These are phyloP conservation scores for Melinaea menophilus DNA, from an alignment of 2,888 invertebrate species.

Conservation along the genomic window DNA sequence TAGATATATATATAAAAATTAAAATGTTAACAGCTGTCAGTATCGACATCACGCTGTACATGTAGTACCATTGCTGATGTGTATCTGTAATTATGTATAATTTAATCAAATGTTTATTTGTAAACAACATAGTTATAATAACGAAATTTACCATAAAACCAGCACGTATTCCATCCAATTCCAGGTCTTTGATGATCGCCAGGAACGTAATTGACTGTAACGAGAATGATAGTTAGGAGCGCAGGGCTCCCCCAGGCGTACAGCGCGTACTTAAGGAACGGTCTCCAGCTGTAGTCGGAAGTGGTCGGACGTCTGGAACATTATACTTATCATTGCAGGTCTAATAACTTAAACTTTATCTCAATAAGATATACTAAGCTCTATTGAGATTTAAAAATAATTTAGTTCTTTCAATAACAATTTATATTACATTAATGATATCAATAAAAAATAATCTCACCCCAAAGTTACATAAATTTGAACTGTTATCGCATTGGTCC, in stretches of 20 bases:
- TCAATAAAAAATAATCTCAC: constrained; percentile 62
- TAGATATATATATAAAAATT: constrained; percentile 79
- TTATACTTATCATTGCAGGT: not conserved
- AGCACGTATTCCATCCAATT: constrained; percentile 79
- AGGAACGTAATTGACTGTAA: constrained; percentile 73
- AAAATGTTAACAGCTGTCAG: constrained; percentile 76
- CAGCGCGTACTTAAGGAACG: constrained; percentile 73
- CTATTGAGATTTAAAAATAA: not conserved
- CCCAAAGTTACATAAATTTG: constrained; percentile 81
- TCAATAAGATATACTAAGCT: not conserved
- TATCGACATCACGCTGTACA: constrained; percentile 81
- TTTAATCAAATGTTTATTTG: not conserved
- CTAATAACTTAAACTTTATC: not conserved
- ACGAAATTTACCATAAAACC: constrained; percentile 79
- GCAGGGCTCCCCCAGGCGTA: constrained; percentile 79
- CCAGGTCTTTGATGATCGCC: constrained; percentile 75
- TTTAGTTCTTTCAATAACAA: not conserved
- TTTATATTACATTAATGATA: not conserved
- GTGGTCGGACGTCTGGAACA: constrained; percentile 49
- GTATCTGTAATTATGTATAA: constrained; percentile 57
- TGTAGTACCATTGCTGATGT: constrained; percentile 78
- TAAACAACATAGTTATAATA: not conserved
- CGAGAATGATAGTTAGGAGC: constrained; percentile 68
- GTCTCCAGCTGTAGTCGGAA: constrained; percentile 75
- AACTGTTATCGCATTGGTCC: constrained; percentile 82